A percentile compares a stretch with the other conserved stretches of the same genome.
These are phyloP conservation scores for Temnothorax rugatulus DNA, from an alignment of 2,888 invertebrate genomes.

Conservation along the genomic window DNA sequence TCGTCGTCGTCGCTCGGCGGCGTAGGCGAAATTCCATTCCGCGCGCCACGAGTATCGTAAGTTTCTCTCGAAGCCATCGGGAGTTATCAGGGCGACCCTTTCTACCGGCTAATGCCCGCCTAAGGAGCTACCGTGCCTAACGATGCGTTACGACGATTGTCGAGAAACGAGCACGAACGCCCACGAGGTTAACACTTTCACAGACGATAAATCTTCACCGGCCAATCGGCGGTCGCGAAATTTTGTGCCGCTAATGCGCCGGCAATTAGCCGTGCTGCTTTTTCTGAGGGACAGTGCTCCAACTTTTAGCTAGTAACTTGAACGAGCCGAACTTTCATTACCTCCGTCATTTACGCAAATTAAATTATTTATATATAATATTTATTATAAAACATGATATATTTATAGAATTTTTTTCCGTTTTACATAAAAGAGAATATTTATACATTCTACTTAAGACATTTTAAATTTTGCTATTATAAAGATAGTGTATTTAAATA, in stretches of 20 bases:
- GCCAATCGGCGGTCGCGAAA: conserved; percentile 27
- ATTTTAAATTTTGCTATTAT: neutral
- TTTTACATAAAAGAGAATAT: neutral
- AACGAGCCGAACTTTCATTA: neutral
- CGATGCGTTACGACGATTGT: conserved; percentile 54
- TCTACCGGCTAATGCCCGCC: conserved; percentile 40
- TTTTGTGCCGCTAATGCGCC: conserved; percentile 5
- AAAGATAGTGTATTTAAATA: neutral
- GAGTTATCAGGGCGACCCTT: conserved; percentile 49
- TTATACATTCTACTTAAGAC: neutral
- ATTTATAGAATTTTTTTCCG: neutral
- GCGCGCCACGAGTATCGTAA: conserved; percentile 42
- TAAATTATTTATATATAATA: conserved; percentile 6
- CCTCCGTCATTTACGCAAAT: neutral
- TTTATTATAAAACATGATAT: neutral
- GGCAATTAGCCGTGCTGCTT: conserved; percentile 2
- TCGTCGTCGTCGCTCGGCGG: conserved; percentile 4
- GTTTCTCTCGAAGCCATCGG: conserved; percentile 53
- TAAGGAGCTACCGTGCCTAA: conserved; percentile 51
- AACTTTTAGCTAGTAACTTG: neutral
- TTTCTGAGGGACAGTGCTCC: neutral
- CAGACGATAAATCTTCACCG: conserved; percentile 46
- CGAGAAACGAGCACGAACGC: conserved; percentile 40
- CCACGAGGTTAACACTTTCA: conserved; percentile 47
- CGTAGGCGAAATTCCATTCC: conserved; percentile 51